A percentile compares a stretch with the other conserved stretches of the same genome.
Conservation (phyloP, 37 sponge, comb jelly and placozoan genomes). For the Crambe crambe region DNA sequence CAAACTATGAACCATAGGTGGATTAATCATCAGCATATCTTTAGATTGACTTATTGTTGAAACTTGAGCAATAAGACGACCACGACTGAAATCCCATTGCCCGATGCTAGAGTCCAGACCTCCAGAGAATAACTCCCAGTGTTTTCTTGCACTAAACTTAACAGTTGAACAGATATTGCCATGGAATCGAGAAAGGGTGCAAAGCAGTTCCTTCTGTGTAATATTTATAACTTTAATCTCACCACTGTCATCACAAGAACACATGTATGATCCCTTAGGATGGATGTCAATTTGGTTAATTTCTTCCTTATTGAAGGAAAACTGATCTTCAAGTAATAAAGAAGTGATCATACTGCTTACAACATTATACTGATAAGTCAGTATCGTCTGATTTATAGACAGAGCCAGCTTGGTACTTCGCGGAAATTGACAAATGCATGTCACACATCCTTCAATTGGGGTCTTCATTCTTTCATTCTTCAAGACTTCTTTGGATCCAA, state of each 20-base stretch:
- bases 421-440: slow-evolving; percentile 22
- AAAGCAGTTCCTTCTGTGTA: slow-evolving; percentile 18
- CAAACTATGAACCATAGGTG: slow-evolving; percentile 72
- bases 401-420: not conserved
- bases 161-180: slow-evolving; percentile 69
- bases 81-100: slow-evolving; percentile 62
- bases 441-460: slow-evolving; percentile 28
- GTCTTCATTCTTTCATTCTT: not conserved
- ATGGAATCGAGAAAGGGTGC: slow-evolving; percentile 41
- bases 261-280: slow-evolving; percentile 26
- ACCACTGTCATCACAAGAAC: slow-evolving; percentile 72
- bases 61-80: slow-evolving; percentile 14
- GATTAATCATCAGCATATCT: slow-evolving; percentile 40
- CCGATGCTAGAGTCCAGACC: slow-evolving; percentile 56
- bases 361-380: slow-evolving; percentile 26
- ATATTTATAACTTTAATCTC: slow-evolving; percentile 61
- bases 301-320: slow-evolving; percentile 57
- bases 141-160: slow-evolving; percentile 37
- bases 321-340: slow-evolving; percentile 1
- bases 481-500: not conserved
- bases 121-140: slow-evolving; percentile 61
- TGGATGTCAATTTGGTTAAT: slow-evolving; percentile 64
- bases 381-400: slow-evolving; percentile 30
- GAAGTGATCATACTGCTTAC: not conserved
- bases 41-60: not conserved